Conservation (phyloP, 2,797 vertebrate species). For the Sphenopsis melanotis region DNA sequence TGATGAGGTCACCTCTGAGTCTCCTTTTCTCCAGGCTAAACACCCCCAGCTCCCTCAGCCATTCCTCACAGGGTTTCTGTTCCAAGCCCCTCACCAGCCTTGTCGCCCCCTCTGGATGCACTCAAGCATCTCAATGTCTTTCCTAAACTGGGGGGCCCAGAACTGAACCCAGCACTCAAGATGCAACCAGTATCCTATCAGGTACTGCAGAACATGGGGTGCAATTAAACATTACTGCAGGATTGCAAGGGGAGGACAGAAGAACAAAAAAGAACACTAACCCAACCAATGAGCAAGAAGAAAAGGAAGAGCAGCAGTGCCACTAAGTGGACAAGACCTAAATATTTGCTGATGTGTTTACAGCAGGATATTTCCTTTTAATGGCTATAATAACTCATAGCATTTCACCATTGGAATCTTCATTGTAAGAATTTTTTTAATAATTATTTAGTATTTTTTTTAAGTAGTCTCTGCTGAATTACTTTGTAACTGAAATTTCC, state of each 20-base stretch:
- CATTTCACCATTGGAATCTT: neutral
- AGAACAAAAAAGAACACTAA: neutral
- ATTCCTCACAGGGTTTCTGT: neutral
- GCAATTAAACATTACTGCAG: neutral
- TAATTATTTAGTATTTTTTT: neutral
- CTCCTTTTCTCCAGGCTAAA: neutral
- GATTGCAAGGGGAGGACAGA: neutral
- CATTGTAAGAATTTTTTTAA: neutral
- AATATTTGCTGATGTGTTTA: neutral
- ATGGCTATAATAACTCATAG: neutral
- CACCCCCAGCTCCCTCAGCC: neutral
- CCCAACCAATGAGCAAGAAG: neutral
- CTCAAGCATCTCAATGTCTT: neutral
- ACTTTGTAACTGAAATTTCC: neutral
- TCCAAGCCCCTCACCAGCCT: neutral
- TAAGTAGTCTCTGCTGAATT: neutral
- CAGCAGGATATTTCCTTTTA: neutral
- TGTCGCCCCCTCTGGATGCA: rapidly evolving
- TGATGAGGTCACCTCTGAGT: neutral
- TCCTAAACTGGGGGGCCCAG: neutral
- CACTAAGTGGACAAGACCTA: slow-evolving; percentile 40
- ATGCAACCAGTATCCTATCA: neutral
- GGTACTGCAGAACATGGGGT: neutral
- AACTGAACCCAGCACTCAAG: neutral
- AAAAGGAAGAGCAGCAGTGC: slow-evolving; percentile 41